Base-by-base conservation (phyloP, 2,113 vertebrate genomes). In the Calonectris borealis region DNA sequence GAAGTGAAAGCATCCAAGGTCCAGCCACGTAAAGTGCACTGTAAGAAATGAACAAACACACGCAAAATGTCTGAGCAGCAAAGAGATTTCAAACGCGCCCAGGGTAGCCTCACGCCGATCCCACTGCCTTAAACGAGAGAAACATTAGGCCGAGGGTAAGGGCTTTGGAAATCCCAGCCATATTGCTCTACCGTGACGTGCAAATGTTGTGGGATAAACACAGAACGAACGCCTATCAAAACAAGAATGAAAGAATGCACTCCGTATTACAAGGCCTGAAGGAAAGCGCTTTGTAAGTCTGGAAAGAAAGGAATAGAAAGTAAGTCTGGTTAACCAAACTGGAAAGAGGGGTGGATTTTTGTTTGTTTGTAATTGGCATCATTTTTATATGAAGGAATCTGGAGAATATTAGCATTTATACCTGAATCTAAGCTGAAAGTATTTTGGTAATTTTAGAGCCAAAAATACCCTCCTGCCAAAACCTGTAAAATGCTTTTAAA, bases 391-490 rank as follows among this genome's bases (percentile, higher is more conserved):
- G 77, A 88, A 94, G 75, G 40, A 97, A 97, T 96, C 92, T 97
- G 96, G 93, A 98, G 79, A 84, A 70, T 95, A 97, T 96, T 96
- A 97, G 96, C 94, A 89, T 88, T 93, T 96, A 92, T 97, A 96
- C 97, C 95, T 97, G 94, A 93, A 97, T 93, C 93, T 80, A 64
- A 8, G 72, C 88, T 88, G 96, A 85, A 97, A 94, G 72, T 34
- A 92, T 88, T 97, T 94, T 65, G 97, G 84, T 83, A 40, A 75
- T 87, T 94, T 83, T 76, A 84, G 73, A 92, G 97, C 96, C 97
- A 98, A 93, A 76, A 78, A 4, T 27, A 71, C 72, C 49, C 64
- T 62, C 91, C 73, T 97, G 97, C 97, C 98, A 98, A 98, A 86
- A 93, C 77, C 94, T 87, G 93, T 95, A 97, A 98, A 98, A 94